Percentiles rank a stretch among this genome's conserved stretches.
These are phyloP conservation scores for Pangasius larnaudii DNA, from an alignment of 2,797 vertebrate genomes.

Conservation along the genomic window DNA sequence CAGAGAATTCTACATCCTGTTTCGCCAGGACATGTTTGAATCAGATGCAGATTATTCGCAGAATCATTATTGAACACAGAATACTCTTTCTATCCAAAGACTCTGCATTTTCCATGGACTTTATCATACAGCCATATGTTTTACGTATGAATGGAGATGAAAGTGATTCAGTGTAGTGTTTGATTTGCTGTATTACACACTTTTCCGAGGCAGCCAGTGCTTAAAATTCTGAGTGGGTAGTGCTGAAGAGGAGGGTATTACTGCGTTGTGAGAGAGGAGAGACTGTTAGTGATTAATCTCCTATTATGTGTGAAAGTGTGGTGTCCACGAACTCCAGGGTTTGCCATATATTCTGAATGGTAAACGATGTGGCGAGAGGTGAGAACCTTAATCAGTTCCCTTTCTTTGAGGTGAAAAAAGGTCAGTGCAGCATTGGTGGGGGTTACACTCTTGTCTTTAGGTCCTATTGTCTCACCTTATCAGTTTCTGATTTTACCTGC, in stretches of 20 bases:
- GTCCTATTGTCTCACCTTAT: not conserved
- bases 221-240: slow-evolving; percentile 34
- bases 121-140: not conserved
- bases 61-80: not conserved
- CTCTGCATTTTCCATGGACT: not conserved
- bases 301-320: slow-evolving; percentile 68
- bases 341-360: slow-evolving; percentile 71
- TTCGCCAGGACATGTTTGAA: not conserved
- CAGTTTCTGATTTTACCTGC: not conserved
- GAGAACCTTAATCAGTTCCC: slow-evolving; percentile 51
- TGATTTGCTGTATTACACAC: slow-evolving; percentile 10
- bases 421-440: slow-evolving; percentile 31
- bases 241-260: slow-evolving; percentile 25
- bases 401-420: slow-evolving; percentile 49
- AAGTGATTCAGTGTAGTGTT: not conserved
- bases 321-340: slow-evolving; percentile 77
- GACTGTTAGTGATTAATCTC: slow-evolving; percentile 75
- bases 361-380: slow-evolving; percentile 55
- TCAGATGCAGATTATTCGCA: not conserved
- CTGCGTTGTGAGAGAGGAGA: slow-evolving; percentile 54
- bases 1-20: not conserved
- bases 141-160: not conserved
- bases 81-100: not conserved
- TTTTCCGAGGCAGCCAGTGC: slow-evolving; percentile 26
- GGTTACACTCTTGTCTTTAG: not conserved